Percentiles rank a stretch among this genome's conserved stretches.
Evolutionary conservation across 2,797 vertebrate species (phyloP).

Genomic region (Cuculus canorus): DNA sequence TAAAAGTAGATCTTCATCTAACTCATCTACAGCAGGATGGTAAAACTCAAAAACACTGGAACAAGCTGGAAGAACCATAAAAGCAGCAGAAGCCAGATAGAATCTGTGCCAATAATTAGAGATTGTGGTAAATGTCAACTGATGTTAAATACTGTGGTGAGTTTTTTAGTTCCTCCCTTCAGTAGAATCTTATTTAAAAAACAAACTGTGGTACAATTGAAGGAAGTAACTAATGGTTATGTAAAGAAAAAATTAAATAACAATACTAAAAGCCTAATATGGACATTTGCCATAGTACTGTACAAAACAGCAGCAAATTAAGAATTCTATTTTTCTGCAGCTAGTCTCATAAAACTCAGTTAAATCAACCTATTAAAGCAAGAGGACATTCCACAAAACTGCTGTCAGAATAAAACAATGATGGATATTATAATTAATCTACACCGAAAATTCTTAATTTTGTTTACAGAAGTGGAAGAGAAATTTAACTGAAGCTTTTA

Average conservation of each 20-base stretch:
- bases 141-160: conserved; percentile 67
- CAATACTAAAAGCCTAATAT: conserved; percentile 36
- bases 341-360: background rate
- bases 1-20: conserved; percentile 27
- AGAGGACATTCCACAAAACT: background rate
- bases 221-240: conserved; percentile 72
- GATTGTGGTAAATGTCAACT: conserved; percentile 72
- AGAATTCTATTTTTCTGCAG: conserved; percentile 6
- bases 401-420: background rate
- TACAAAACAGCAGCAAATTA: conserved; percentile 26
- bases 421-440: background rate
- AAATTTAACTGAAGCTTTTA: conserved; percentile 4
- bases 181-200: conserved; percentile 64
- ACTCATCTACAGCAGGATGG: conserved; percentile 53
- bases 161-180: conserved; percentile 64
- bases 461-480: background rate
- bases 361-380: conserved; percentile 11
- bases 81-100: conserved; percentile 69
- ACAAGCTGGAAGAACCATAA: conserved; percentile 65
- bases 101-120: conserved; percentile 70
- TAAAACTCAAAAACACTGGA: conserved; percentile 53
- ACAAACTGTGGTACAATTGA: conserved; percentile 66
- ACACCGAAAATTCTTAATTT: background rate
- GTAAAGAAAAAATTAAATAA: conserved; percentile 66
- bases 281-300: conserved; percentile 40